Percentiles rank a stretch among this genome's conserved stretches.
phyloP scores from a whole-genome alignment of 35 echinoderm and acorn worm species.

The Diadema setosum region DNA sequence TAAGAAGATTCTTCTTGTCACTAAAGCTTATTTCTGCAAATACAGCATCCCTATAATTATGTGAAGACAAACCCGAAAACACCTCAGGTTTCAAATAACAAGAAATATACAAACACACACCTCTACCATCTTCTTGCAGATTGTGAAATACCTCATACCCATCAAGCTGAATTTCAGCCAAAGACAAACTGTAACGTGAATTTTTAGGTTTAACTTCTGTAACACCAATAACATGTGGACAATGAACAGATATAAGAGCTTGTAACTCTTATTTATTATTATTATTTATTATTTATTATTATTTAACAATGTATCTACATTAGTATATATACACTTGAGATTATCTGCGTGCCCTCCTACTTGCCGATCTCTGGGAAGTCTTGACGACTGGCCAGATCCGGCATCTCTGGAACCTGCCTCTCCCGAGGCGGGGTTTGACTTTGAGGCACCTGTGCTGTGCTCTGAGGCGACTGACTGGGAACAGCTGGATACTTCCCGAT shows the following conservation, averaged over 20 bases:
- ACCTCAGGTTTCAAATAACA: not conserved
- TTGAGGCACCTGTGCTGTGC: not conserved
- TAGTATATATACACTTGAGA: not conserved
- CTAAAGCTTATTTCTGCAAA: not conserved
- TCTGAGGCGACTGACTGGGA: too few species aligned
- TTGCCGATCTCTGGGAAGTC: not conserved
- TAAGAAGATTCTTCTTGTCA: not conserved
- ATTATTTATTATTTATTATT: too few species aligned
- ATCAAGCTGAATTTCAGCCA: not conserved
- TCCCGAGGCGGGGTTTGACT: not conserved
- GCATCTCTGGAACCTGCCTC: not conserved
- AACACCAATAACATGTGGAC: not conserved
- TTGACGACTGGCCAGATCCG: not conserved
- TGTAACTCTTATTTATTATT: not conserved
- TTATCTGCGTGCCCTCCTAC: not conserved
- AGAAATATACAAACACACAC: not conserved
- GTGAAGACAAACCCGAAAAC: not conserved
- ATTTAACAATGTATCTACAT: constrained; percentile 10
- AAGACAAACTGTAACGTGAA: not conserved
- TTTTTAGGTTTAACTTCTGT: not conserved
- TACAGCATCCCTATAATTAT: not conserved
- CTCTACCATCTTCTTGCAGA: not conserved
- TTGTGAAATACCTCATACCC: not conserved
- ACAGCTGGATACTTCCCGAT: not conserved
- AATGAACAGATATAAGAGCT: not conserved